Conservation (phyloP, 2,888 invertebrate species). For the Ectemnius continuus region DNA sequence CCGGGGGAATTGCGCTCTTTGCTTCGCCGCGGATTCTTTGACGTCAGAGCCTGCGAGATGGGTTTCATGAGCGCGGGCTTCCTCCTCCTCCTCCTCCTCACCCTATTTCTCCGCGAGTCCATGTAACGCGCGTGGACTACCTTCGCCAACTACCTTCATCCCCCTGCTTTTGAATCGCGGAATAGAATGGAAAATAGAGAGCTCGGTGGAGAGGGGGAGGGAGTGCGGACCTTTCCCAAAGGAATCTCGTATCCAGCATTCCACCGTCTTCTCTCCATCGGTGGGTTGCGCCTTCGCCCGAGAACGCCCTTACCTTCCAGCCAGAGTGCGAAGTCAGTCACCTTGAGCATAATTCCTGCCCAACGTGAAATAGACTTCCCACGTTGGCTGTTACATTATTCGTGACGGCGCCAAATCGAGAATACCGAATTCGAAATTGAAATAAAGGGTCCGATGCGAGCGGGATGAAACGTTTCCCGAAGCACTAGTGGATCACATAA, state of each 20-base stretch:
- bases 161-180: constrained; percentile 22
- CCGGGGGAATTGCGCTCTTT: constrained; percentile 51
- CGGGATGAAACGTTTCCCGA: no score
- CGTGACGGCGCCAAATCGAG: background rate
- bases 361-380: constrained; percentile 1
- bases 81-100: constrained; percentile 8
- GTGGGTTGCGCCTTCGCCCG: background rate
- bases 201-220: constrained; percentile 11
- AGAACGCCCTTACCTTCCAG: background rate
- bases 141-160: no score
- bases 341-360: background rate
- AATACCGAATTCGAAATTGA: no score
- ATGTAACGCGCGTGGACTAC: constrained; percentile 16
- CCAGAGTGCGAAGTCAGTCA: background rate
- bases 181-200: constrained; percentile 14
- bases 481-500: no score
- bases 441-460: no score
- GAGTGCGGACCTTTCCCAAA: constrained; percentile 27
- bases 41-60: constrained; percentile 29
- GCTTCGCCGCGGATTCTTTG: constrained; percentile 43
- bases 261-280: background rate
- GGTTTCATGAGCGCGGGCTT: constrained; percentile 32
- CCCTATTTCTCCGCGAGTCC: background rate
- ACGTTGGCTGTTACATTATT: background rate
- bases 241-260: constrained; percentile 30